These are phyloP conservation scores for Nestor notabilis DNA, from an alignment of 2,113 vertebrate species.

Conservation along the genomic window DNA sequence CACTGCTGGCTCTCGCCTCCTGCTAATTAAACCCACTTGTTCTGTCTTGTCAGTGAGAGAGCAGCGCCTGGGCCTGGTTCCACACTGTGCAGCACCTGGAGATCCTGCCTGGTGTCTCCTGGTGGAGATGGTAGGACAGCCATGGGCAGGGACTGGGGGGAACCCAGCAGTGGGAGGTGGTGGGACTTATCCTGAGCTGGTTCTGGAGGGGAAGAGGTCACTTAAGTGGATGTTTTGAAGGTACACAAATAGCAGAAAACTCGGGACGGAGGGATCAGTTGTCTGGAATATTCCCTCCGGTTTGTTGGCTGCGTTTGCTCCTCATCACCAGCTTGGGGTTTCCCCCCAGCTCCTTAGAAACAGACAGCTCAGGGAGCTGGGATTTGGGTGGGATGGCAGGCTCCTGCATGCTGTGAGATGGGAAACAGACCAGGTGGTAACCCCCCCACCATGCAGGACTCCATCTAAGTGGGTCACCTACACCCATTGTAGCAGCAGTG, in stretches of 20 bases:
- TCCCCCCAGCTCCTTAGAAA: neutral
- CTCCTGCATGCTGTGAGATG: fast-evolving
- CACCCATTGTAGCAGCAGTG: neutral
- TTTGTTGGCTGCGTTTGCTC: neutral
- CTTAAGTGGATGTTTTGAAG: neutral
- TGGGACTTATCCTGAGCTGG: neutral
- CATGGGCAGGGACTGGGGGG: neutral
- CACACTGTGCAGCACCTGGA: neutral
- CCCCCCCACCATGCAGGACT: neutral
- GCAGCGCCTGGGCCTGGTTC: neutral
- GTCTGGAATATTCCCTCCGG: neutral
- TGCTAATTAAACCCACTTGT: neutral
- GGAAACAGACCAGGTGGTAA: neutral
- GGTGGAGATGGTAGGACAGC: neutral
- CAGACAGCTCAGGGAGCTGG: fast-evolving
- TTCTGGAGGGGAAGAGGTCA: neutral
- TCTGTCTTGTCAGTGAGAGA: neutral
- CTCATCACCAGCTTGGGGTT: neutral
- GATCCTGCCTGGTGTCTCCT: neutral
- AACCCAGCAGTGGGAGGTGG: fast-evolving
- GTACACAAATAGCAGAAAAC: neutral
- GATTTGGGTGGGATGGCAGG: neutral
- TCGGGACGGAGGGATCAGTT: neutral
- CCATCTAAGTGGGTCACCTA: neutral
- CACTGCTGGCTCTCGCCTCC: neutral